Base-by-base conservation (phyloP, 2,797 vertebrate genomes). In the Rallus crepitans region DNA sequence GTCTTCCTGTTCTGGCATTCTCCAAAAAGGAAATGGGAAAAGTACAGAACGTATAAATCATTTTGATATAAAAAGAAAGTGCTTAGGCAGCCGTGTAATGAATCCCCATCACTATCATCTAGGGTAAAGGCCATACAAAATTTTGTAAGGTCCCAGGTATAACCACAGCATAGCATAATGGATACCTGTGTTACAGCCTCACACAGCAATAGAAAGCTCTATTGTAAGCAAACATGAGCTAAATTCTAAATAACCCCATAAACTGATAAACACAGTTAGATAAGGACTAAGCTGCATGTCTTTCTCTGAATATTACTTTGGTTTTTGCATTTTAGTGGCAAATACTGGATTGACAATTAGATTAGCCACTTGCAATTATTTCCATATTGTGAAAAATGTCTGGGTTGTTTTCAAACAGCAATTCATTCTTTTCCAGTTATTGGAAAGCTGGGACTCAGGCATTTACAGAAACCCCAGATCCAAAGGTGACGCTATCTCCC, bases 11-110 rank as follows among this genome's bases (percentile, higher is more conserved):
- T 82, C 90, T 84, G 86, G 53, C 75, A 87, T 89, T 87, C 75
- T 87, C 90, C 81, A 59, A 80, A 87, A 64, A 89, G 88, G 88
- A 97, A 94, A 96, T 87, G 78, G 88, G 81, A 76, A 79, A 90
- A 87, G 77, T 64, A 66, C 50, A 87, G 78, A 89, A 93, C 1
- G 0, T 60, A 97, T 95, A 95, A 95, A 96, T 97, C 92, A 96
- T 90, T 94, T 87, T 95, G 86, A 97, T 94, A 94, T 70, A 77
- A 90, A 94, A 92, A 85, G 82, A 87, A 91, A 93, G 87, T 76
- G 89, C 82, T 95, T 92, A 95, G 90, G 80, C 86, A 95, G 81
- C 59, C 83, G 72, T 48, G 48, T 87, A 94, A 95, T 82, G 86
- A 97, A 89, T 87, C 52, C 52, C 37, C 7, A 3, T 60, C 77